phyloP scores from a whole-genome alignment of 2,797 vertebrate species.

The Huso huso region DNA sequence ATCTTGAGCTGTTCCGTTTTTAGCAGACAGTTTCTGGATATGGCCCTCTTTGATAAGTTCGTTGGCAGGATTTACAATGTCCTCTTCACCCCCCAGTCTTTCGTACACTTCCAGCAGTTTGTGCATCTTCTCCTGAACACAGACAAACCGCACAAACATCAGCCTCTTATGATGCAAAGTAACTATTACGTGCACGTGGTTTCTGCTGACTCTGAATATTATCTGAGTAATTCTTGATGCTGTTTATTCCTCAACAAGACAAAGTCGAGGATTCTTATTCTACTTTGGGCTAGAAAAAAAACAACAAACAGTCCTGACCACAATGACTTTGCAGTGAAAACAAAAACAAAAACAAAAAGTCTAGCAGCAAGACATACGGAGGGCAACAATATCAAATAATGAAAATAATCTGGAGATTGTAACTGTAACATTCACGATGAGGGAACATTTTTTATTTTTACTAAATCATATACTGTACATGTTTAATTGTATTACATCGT shows the following conservation, averaged over 20 bases:
- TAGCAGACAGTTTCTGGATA: constrained; percentile 93
- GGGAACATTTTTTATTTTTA: not conserved
- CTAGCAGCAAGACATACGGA: not conserved
- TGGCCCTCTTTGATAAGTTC: constrained; percentile 95
- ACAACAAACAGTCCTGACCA: no score
- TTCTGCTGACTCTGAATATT: no score
- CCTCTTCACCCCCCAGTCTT: constrained; percentile 85
- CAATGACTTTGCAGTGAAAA: no score
- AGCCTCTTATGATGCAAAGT: no score
- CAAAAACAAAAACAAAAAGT: constrained; percentile 1
- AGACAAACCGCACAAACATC: constrained; percentile 9
- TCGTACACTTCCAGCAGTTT: constrained; percentile 93
- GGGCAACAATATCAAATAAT: not conserved
- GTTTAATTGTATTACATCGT: not conserved
- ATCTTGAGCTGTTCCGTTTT: constrained; percentile 89
- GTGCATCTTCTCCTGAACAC: constrained; percentile 90
- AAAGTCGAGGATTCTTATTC: no score
- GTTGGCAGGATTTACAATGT: constrained; percentile 94
- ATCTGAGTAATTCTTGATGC: no score
- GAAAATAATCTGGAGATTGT: constrained; percentile 11
- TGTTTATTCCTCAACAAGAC: no score
- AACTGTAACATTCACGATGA: not conserved
- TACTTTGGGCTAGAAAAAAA: no score
- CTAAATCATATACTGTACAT: not conserved
- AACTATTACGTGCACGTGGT: no score